Base-by-base conservation (phyloP, 92 coral and sea anemone species). In the Zoanthus sansibaricus region DNA sequence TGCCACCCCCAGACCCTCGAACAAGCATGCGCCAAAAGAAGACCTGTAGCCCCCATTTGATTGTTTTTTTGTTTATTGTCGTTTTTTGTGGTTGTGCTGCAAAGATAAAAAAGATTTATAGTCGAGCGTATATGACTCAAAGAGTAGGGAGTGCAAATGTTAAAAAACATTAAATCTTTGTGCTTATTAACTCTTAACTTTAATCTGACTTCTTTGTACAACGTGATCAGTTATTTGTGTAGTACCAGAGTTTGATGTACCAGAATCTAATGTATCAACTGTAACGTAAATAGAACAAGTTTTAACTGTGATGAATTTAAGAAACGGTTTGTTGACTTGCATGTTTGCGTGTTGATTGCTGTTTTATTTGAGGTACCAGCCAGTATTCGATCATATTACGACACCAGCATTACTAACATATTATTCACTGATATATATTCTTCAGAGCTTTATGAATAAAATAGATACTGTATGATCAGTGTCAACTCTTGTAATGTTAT, bases 1-100 rank as follows among this genome's bases (percentile, higher is more conserved):
- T 80, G 85, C 75, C 21, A 30, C n/a, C 21, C n/a, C 44, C 58
- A 80, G 85, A 62, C 85, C 85, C 52, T 66, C 85, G 21, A 80
- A 80, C 32, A 80, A 80, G 62, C 85, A 80, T 12, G 8, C 47
- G 14, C 85, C 85, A 6, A 64, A 32, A 52, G 75, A 62, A 62
- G 85, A 80, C 33, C 66, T 80, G 85, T 80, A 59, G 64, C 10
- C 18, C 44, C 58, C 14, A 37, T 11, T 25, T 44, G 55, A 7
- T n/a, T 18, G 46, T 15, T n/a, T 18, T 46, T 21, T 79, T 79
- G 30, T 37, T 21, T 2, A 25, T 30, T 18, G 30, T 16, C 30
- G 9, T 62, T 17, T 62, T 21, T 55, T 30, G 20, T 4, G 1
- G 20, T 9, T 59, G 2, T 16, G 48, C 1, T 11, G 32, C 51